phyloP scores from a whole-genome alignment of 1,140 invertebrate species.

The Ptiloglossa arizonensis region DNA sequence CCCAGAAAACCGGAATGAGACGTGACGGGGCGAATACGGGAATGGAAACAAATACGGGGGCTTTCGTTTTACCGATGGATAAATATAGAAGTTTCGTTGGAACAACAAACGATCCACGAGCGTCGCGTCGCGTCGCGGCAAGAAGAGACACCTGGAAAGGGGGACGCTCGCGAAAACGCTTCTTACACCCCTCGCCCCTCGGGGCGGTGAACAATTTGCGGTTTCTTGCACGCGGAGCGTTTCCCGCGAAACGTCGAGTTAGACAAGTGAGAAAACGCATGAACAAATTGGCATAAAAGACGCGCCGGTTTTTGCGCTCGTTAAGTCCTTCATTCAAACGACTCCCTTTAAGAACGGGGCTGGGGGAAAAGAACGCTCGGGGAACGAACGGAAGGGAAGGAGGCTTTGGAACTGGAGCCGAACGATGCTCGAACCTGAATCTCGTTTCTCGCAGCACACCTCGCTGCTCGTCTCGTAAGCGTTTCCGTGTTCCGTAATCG shows the following conservation, averaged over 20 bases:
- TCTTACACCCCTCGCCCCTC: background rate
- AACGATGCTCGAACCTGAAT: background rate
- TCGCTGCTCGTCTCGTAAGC: too few species aligned
- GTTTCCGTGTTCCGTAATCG: too few species aligned
- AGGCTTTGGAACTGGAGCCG: background rate
- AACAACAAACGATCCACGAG: slow-evolving; percentile 36
- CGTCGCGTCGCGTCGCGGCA: background rate
- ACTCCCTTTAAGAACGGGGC: slow-evolving; percentile 20
- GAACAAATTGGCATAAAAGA: slow-evolving; percentile 55
- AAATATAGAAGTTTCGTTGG: slow-evolving; percentile 62
- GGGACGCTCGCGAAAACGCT: slow-evolving; percentile 2
- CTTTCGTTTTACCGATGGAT: slow-evolving; percentile 42
- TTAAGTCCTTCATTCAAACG: slow-evolving; percentile 49
- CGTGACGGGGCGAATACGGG: slow-evolving; percentile 28
- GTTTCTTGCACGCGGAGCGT: background rate
- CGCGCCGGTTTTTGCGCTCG: slow-evolving; percentile 24
- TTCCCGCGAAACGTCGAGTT: slow-evolving; percentile 26
- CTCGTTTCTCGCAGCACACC: too few species aligned
- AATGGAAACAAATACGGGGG: slow-evolving; percentile 61
- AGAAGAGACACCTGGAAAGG: slow-evolving; percentile 34
- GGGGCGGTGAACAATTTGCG: background rate
- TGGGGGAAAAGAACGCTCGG: background rate
- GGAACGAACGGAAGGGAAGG: background rate
- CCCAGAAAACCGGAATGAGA: slow-evolving; percentile 43
- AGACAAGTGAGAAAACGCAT: slow-evolving; percentile 35